A percentile compares a stretch with the other conserved stretches of the same genome.
phyloP scores from a whole-genome alignment of 1,140 invertebrate species.

The Leptonema lineaticorne region DNA sequence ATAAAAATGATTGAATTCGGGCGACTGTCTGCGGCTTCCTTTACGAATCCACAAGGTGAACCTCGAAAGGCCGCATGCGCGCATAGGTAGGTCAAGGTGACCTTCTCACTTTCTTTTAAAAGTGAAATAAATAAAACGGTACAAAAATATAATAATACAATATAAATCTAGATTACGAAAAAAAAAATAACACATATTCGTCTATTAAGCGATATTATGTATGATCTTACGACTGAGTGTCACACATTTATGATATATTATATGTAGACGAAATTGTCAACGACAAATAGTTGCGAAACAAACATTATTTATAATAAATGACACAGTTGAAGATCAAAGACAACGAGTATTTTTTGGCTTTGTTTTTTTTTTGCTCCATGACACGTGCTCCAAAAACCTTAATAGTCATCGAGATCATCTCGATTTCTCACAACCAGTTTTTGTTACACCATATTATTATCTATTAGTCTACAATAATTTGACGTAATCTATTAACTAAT shows the following conservation, averaged over 20 bases:
- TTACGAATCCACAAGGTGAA: slow-evolving; percentile 5
- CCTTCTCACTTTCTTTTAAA: slow-evolving; percentile 15
- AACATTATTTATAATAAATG: slow-evolving; percentile 4
- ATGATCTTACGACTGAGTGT: not conserved
- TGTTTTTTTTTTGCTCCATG: not conserved
- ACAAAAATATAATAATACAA: too few species aligned
- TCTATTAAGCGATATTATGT: not conserved
- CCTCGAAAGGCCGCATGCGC: not conserved
- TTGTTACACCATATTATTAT: not conserved
- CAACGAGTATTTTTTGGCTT: not conserved
- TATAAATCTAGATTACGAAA: too few species aligned
- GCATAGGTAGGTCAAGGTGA: slow-evolving; percentile 14
- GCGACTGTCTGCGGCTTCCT: slow-evolving; percentile 11
- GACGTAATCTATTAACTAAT: not conserved
- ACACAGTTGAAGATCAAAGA: slow-evolving; percentile 7
- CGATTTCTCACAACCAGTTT: not conserved
- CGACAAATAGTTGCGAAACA: not conserved
- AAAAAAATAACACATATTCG: not conserved
- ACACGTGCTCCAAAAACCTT: not conserved
- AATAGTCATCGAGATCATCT: not conserved
- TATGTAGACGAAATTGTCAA: too few species aligned
- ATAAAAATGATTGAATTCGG: slow-evolving; percentile 1
- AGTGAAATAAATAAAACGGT: too few species aligned
- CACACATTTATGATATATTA: too few species aligned
- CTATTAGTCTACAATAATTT: not conserved